phyloP scores from a whole-genome alignment of 2,113 vertebrate species.

The Nerophis ophidion region DNA sequence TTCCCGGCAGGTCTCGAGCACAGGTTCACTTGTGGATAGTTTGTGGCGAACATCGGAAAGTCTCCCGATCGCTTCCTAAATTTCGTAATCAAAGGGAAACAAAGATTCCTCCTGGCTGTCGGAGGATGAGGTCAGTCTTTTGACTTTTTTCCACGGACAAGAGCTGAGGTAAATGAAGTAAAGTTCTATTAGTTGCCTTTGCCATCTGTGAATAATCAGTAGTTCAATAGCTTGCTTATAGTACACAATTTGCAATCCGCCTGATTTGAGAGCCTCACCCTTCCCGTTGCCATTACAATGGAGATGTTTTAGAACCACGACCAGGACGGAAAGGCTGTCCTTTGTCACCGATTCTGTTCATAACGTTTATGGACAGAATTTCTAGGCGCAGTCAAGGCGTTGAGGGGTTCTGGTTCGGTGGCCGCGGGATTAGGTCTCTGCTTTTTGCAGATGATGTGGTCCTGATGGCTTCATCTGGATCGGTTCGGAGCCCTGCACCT shows the following conservation, averaged over 20 bases:
- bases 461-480: too few relatives aligned
- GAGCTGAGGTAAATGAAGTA: constrained; percentile 3
- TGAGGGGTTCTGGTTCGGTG: too few relatives aligned
- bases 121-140: constrained; percentile 22
- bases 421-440: too few relatives aligned
- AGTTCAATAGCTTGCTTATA: constrained; percentile 10
- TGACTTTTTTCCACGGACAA: constrained; percentile 2
- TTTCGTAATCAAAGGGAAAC: constrained; percentile 27
- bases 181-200: constrained; percentile 5
- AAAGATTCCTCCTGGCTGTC: background rate
- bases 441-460: too few relatives aligned
- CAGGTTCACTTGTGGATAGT: constrained; percentile 33
- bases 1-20: constrained; percentile 14
- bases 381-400: too few relatives aligned
- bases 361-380: too few relatives aligned
- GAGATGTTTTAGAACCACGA: too few relatives aligned
- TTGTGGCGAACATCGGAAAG: constrained; percentile 35
- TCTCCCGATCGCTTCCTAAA: constrained; percentile 9
- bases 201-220: constrained; percentile 1
- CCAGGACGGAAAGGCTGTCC: too few relatives aligned
- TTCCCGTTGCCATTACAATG: background rate
- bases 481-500: too few relatives aligned
- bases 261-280: too few relatives aligned
- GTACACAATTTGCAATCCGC: background rate
- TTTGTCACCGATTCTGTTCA: too few relatives aligned